Evolutionary conservation across 2,797 vertebrate species (phyloP).

Genomic region (Smutsia gigantea): DNA sequence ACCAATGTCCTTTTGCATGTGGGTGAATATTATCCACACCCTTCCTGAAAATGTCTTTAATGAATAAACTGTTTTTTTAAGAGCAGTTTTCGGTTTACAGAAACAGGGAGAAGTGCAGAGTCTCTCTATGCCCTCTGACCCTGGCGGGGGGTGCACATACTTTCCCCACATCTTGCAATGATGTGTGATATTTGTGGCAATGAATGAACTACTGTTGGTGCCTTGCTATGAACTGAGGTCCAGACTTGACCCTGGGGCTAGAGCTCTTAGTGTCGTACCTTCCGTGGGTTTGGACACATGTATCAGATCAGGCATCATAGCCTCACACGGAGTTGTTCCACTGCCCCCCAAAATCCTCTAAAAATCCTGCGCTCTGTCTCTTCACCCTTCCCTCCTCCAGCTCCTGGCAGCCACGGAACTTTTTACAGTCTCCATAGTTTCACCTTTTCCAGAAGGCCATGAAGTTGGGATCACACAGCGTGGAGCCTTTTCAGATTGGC

Average conservation of each 20-base stretch:
- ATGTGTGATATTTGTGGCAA: not conserved
- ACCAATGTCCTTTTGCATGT: not conserved
- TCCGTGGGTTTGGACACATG: not conserved
- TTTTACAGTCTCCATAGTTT: not conserved
- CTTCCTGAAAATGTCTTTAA: not conserved
- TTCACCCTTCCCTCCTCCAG: not conserved
- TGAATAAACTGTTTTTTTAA: not conserved
- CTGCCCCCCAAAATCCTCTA: not conserved
- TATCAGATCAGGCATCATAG: not conserved
- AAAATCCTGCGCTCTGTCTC: accelerated
- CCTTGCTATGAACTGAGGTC: not conserved
- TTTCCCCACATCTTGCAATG: not conserved
- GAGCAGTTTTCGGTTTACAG: not conserved
- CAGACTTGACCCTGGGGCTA: accelerated
- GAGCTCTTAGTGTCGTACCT: accelerated
- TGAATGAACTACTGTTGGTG: accelerated
- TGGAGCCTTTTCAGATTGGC: not conserved
- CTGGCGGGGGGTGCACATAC: too few species aligned
- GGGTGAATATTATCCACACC: too few species aligned
- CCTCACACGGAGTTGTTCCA: accelerated
- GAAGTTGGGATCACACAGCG: not conserved
- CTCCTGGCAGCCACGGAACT: not conserved
- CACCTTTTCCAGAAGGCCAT: not conserved
- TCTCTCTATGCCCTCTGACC: not conserved
- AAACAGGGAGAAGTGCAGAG: not conserved